phyloP scores from a whole-genome alignment of 2,888 invertebrate species.

The Capitulum mitella region DNA sequence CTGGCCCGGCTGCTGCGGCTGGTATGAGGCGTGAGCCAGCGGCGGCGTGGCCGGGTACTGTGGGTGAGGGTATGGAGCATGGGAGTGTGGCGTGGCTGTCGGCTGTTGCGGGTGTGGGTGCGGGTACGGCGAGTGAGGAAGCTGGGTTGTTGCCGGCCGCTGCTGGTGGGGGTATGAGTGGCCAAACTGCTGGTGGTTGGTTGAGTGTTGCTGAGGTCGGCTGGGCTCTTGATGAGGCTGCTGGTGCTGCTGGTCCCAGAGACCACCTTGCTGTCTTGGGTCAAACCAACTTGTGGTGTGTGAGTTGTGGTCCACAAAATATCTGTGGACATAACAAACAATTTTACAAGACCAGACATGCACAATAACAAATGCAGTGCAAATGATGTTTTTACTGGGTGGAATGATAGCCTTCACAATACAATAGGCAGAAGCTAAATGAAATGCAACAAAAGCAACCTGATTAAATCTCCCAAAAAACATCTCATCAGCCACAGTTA shows the following conservation, averaged over 20 bases:
- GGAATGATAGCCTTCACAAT: no score
- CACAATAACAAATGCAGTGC: no score
- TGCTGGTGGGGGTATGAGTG: not conserved
- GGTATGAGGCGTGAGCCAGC: not conserved
- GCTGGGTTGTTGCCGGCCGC: not conserved
- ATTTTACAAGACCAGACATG: no score
- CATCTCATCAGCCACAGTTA: no score
- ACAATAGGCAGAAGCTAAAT: no score
- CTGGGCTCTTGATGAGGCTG: not conserved
- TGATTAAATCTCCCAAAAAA: no score
- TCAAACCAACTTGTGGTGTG: slow-evolving; percentile 71
- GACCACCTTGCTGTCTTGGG: slow-evolving; percentile 48
- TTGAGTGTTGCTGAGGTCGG: not conserved
- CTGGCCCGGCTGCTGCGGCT: not conserved
- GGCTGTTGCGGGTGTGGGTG: not conserved
- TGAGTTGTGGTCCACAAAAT: slow-evolving; percentile 62
- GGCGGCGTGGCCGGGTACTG: not conserved
- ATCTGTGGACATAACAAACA: slow-evolving; percentile 51
- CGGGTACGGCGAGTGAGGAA: not conserved
- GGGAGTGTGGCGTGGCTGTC: not conserved
- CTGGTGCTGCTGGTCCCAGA: not conserved
- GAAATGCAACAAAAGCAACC: no score
- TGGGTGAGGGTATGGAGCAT: not conserved
- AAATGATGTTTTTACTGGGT: no score
- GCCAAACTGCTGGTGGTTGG: not conserved